Conservation (phyloP, 2,113 vertebrate species). For the Poeciliopsis retropinna region DNA sequence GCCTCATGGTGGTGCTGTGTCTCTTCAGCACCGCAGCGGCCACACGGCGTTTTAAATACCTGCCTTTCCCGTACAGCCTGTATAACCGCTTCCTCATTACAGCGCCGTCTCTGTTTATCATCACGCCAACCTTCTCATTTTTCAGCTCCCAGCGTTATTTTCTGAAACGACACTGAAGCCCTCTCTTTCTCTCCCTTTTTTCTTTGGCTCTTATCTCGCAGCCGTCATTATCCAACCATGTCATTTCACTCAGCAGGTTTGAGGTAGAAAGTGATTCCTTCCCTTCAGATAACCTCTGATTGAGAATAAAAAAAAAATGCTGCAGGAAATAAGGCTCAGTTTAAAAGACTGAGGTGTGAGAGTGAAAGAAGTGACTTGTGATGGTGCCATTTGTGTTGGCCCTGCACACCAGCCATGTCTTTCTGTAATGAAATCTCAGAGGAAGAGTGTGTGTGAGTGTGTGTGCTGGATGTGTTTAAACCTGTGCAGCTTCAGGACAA, state of each 20-base stretch:
- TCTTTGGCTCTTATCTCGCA: slow-evolving; percentile 37
- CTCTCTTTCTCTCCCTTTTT: background rate
- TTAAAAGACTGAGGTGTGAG: slow-evolving; percentile 38
- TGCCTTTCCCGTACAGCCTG: slow-evolving; percentile 34
- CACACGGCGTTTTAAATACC: slow-evolving; percentile 5
- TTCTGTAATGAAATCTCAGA: slow-evolving; percentile 68
- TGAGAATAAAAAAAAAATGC: slow-evolving; percentile 27
- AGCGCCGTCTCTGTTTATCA: slow-evolving; percentile 38
- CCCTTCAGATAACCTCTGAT: slow-evolving; percentile 52
- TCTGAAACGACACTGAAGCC: background rate
- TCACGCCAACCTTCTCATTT: slow-evolving; percentile 37
- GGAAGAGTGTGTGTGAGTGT: background rate
- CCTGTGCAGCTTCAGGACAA: slow-evolving; percentile 45
- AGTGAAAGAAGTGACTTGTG: slow-evolving; percentile 52
- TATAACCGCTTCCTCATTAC: slow-evolving; percentile 60
- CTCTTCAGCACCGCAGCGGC: slow-evolving; percentile 28
- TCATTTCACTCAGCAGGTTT: slow-evolving; percentile 50
- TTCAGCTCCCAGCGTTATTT: slow-evolving; percentile 18
- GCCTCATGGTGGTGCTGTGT: slow-evolving; percentile 72
- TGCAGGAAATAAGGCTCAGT: slow-evolving; percentile 31
- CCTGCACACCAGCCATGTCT: slow-evolving; percentile 58
- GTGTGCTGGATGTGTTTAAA: slow-evolving; percentile 32
- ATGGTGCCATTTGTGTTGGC: slow-evolving; percentile 51
- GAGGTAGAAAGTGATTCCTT: slow-evolving; percentile 41
- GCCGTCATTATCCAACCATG: slow-evolving; percentile 56